Base-by-base conservation (phyloP, 35 echinoderm and acorn worm species). In the Anneissia japonica region DNA sequence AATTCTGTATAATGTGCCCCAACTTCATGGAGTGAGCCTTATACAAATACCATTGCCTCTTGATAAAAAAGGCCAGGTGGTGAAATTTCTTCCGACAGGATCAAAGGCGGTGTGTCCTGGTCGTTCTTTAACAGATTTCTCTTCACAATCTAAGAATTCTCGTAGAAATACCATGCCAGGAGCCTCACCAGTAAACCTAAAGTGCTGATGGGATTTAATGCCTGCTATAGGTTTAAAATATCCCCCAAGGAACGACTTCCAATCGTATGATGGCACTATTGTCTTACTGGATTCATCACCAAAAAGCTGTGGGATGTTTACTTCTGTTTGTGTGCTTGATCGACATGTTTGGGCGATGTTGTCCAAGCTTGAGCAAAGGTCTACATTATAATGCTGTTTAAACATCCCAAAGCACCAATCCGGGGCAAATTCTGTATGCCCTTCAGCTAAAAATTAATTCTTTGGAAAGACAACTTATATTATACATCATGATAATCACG, bases 351-450 rank as follows among this genome's bases (percentile, higher is more conserved):
- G 46, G 34, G 31, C 83, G 7, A 91, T 86, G 29, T 86, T 72
- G 39, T 76, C 34, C 29, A 92, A 81, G 37, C 79, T 83, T 30
- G 79, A 83, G 16, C 87, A 85, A 16, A 45, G n/a, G 16, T 80
- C 87, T 74, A n/a, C 83, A 6, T 85, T 46, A 76, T 75, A 92
- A 13, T 31, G 36, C 32, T 82, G 84, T n/a, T 92, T 92, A 34
- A 87, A 46, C 0, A 91, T 56, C 0, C 90, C 84, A 34, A 91
- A 91, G 32, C 90, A 91, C 78, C 84, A 86, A 46, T 91, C 79
- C 0, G 85, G 85, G 36, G 83, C 38, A 38, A 91, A 91, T 31
- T 91, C 87, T 5, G 90, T 92, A 41, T 92, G 90, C 36, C 85
- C 90, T 34, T 56, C 85, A 7, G 72, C 39, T 73, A 87, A 32